Percentiles rank a stretch among this genome's conserved stretches.
phyloP scores from a whole-genome alignment of 2,797 vertebrate genomes.

The Florisuga fusca region DNA sequence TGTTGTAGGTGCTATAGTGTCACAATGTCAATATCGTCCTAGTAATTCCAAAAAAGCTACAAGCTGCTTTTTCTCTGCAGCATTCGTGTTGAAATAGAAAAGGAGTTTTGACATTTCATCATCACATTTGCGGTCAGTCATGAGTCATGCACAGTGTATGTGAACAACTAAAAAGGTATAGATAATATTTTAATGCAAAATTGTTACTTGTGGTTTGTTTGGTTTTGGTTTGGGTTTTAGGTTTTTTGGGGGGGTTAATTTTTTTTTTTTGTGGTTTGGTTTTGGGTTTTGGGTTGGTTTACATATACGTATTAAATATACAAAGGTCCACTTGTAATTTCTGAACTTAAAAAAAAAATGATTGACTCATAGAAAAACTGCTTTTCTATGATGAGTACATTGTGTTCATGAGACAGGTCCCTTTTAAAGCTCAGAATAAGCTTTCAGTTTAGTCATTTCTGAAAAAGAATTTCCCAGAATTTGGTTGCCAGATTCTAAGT shows the following conservation, averaged over 20 bases:
- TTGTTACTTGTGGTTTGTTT: too few relatives aligned
- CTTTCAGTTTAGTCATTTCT: constrained; percentile 49
- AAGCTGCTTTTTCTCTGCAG: neutral
- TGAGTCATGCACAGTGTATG: neutral
- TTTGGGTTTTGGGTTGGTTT: neutral
- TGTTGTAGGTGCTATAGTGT: neutral
- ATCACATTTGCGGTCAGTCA: neutral
- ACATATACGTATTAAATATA: neutral
- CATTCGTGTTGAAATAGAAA: neutral
- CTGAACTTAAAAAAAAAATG: neutral
- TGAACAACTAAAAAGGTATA: neutral
- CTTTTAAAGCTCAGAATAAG: constrained; percentile 9
- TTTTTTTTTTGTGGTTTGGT: neutral
- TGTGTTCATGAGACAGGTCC: neutral
- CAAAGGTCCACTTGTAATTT: neutral
- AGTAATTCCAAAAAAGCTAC: neutral
- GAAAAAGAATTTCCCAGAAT: constrained; percentile 54
- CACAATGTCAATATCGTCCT: neutral
- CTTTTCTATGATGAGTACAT: neutral
- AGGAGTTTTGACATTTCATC: neutral
- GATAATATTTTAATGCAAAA: neutral
- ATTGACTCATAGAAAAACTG: neutral
- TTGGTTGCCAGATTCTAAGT: constrained; percentile 36
- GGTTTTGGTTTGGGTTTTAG: neutral
- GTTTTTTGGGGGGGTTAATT: too few relatives aligned